Base-by-base conservation (phyloP, 2,888 invertebrate genomes). In the Kryphioiulus occultus region DNA sequence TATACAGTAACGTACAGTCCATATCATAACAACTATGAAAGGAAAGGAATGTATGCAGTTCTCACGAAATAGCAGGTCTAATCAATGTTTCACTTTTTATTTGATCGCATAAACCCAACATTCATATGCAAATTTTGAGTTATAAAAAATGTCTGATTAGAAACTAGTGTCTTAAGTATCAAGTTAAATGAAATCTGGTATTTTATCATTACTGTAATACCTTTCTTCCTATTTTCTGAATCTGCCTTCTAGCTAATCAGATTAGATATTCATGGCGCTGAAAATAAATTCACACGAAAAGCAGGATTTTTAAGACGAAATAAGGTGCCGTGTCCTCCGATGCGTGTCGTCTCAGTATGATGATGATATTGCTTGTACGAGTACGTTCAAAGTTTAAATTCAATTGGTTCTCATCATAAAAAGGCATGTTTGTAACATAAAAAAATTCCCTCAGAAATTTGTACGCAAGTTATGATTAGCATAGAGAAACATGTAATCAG, bases 251-350 rank as follows among this genome's bases (percentile, higher is more conserved):
- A 68, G 26, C 26, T 68, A 26, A 68, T 68, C 68, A 26, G 68
- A 26, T 68, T 68, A 68, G 9, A 19, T 19, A 68, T n/a, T 68
- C 26, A 68, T 68, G 68, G 68, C 12, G 68, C 26, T 26, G 68
- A 68, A 68, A 68, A 68, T 68, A 68, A 68, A 68, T 68, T 68
- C 68, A 26, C n/a, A 26, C 68, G 68, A 68, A 68, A 68, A 26
- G 12, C n/a, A 26, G 12, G 68, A 68, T 68, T 26, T 68, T 68
- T 68, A 26, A 68, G 68, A 68, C 26, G 68, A 68, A 22, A 68
- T 68, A 68, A 59, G 5, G 19, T n/a, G 59, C n/a, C n/a, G n/a
- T 59, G 59, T 9, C n/a, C 7, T 26, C 26, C 2, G 68, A 68
- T 68, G 68, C 68, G 22, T 26, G 26, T 9, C 26, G 9, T 59